Evolutionary conservation across 1,140 invertebrate species (phyloP), one percentile per base, ranked within the genome.

Genomic region (Drosophila elegans): DNA sequence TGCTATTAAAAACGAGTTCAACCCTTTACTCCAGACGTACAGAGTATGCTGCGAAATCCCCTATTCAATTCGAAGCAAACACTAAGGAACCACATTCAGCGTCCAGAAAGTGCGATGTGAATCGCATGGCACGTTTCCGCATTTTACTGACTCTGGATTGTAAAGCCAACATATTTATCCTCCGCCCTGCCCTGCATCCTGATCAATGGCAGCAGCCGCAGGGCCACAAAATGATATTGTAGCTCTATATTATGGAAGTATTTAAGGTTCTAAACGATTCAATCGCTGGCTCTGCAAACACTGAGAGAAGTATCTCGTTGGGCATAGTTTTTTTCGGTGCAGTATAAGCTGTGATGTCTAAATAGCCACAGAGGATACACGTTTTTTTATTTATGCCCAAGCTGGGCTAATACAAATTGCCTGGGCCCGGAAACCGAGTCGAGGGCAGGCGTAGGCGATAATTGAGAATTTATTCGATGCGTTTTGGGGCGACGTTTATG

Each of bases 391-490:
- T 88, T 72, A 78, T 78, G 78, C 69, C 27, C 61, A 2, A 57
- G 48, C 36, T 64, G 78, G 79, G 75, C 71, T 60, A 66, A 69
- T 61, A 77, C 75, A 78, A 83, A 88, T 83, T 78, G 72, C 54
- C 67, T 51, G 29, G 25, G 25, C 39, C 11, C 39, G 38, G 25
- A 38, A 38, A 60, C 21, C 21, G 25, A 32, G 46, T 41, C 69
- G 25, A 42, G 72, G 48, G 49, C 59, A 32, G 83, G 83, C 83
- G 83, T 86, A 83, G 84, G 83, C 84, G 83, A 88, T 86, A 86
- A 86, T 86, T 88, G 83, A 74, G 79, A 88, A 88, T 86, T 88
- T 86, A 86, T 86, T 69, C 78, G 83, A 62, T 68, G 60, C 54
- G 52, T 82, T 86, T 57, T 73, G 84, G 63, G 75, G 79, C 83